These are phyloP conservation scores for Arnoldichthys spilopterus DNA, from an alignment of 2,797 vertebrate species.

Conservation along the genomic window DNA sequence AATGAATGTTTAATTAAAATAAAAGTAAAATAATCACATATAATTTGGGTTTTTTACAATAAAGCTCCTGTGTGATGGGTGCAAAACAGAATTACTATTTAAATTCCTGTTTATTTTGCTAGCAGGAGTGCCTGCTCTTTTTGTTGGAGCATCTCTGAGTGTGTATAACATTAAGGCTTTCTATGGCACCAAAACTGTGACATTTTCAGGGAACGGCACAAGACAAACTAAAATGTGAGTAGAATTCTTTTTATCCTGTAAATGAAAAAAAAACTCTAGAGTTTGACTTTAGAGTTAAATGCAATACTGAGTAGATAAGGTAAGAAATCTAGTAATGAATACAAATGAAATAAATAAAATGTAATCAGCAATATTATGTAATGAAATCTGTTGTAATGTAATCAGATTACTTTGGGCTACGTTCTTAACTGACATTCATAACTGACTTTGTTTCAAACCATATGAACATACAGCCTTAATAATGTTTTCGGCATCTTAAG, in stretches of 20 bases:
- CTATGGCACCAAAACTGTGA: constrained; percentile 60
- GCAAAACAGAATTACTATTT: neutral
- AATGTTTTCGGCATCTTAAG: too few species aligned
- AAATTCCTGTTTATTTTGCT: neutral
- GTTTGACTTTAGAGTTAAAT: neutral
- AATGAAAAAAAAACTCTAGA: neutral
- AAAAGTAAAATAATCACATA: neutral
- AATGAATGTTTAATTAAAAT: neutral
- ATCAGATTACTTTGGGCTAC: neutral
- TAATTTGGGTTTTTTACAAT: neutral
- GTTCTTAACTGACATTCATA: too few species aligned
- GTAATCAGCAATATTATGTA: too few species aligned
- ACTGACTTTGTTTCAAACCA: too few species aligned
- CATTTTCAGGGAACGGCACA: constrained; percentile 53
- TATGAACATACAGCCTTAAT: too few species aligned
- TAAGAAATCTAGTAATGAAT: too few species aligned
- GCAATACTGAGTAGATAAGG: neutral
- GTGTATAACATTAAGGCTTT: constrained; percentile 57
- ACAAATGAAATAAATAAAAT: too few species aligned
- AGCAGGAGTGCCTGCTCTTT: constrained; percentile 69
- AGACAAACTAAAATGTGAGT: constrained; percentile 65
- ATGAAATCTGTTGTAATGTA: too few species aligned
- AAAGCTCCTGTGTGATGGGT: neutral
- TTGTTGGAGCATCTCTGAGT: constrained; percentile 62
- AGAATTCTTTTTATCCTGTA: neutral